Percentiles rank a stretch among this genome's conserved stretches.
These are phyloP conservation scores for Drosophila silvestris DNA, from an alignment of 2,888 invertebrate genomes.

Conservation along the genomic window DNA sequence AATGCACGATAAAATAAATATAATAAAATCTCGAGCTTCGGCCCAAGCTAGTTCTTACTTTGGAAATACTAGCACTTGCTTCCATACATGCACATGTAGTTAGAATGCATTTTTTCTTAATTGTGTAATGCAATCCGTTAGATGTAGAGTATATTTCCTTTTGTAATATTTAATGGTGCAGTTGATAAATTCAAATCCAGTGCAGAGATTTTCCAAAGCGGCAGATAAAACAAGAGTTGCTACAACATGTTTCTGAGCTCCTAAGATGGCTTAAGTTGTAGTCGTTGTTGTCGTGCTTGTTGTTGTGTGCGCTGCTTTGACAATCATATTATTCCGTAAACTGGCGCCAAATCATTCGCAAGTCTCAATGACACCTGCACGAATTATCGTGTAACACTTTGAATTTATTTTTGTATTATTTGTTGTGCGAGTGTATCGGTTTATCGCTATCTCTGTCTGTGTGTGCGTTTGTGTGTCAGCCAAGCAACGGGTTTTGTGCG, in stretches of 20 bases:
- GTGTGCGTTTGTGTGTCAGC: constrained; percentile 17
- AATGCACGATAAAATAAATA: neutral
- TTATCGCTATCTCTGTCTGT: constrained; percentile 1
- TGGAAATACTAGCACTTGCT: neutral
- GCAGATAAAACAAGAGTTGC: constrained; percentile 3
- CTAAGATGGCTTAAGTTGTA: constrained; percentile 16
- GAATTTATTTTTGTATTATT: constrained; percentile 55
- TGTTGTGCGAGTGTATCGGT: neutral
- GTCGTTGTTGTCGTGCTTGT: constrained; percentile 30
- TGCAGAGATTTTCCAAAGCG: constrained; percentile 1
- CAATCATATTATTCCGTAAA: constrained; percentile 72
- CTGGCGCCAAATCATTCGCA: constrained; percentile 80
- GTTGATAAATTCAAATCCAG: neutral
- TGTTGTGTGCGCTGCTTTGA: constrained; percentile 39
- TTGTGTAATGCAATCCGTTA: neutral
- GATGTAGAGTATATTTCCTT: neutral
- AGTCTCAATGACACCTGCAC: constrained; percentile 80
- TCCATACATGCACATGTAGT: neutral
- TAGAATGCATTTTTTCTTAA: neutral
- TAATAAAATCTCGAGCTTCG: neutral
- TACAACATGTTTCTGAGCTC: constrained; percentile 12
- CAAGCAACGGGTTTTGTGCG: constrained; percentile 57
- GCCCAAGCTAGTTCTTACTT: neutral
- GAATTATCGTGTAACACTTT: constrained; percentile 80
- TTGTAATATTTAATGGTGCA: neutral